A percentile compares a stretch with the other conserved stretches of the same genome.
These are phyloP conservation scores for Bostrychus sinensis DNA, from an alignment of 2,113 vertebrate species.

Conservation along the genomic window DNA sequence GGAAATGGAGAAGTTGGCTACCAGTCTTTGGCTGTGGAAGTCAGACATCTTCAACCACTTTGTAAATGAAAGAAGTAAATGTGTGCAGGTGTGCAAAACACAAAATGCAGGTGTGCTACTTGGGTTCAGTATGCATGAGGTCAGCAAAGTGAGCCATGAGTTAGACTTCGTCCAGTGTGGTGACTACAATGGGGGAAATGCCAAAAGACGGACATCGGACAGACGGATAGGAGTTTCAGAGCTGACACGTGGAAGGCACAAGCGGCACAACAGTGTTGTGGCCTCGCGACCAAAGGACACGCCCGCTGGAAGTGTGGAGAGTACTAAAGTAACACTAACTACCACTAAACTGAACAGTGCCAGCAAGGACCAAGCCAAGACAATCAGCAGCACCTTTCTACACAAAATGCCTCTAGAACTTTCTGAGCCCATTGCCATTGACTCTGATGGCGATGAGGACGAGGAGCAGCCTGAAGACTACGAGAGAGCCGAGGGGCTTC, in stretches of 20 bases:
- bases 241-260: constrained; percentile 56
- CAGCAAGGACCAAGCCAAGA: constrained; percentile 68
- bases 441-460: constrained; percentile 78
- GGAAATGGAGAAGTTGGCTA: constrained; percentile 94
- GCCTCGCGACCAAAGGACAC: constrained; percentile 14
- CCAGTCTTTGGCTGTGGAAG: constrained; percentile 96
- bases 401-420: constrained; percentile 64
- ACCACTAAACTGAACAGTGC: constrained; percentile 46
- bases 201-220: constrained; percentile 83
- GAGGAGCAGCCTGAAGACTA: constrained; percentile 33
- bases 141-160: constrained; percentile 87
- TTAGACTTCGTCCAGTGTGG: constrained; percentile 85
- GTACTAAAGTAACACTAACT: constrained; percentile 14
- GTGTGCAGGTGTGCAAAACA: constrained; percentile 88
- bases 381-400: constrained; percentile 68
- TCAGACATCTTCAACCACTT: constrained; percentile 95
- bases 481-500: constrained; percentile 69
- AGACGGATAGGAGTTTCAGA: constrained; percentile 79
- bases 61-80: constrained; percentile 90
- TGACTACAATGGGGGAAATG: constrained; percentile 79
- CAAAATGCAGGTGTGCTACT: constrained; percentile 86
- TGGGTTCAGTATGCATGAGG: constrained; percentile 94
- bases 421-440: constrained; percentile 76
- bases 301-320: neutral
- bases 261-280: constrained; percentile 51